A percentile compares a stretch with the other conserved stretches of the same genome.
Conservation (phyloP, 1,140 invertebrate genomes). For the Caerostris extrusa region DNA sequence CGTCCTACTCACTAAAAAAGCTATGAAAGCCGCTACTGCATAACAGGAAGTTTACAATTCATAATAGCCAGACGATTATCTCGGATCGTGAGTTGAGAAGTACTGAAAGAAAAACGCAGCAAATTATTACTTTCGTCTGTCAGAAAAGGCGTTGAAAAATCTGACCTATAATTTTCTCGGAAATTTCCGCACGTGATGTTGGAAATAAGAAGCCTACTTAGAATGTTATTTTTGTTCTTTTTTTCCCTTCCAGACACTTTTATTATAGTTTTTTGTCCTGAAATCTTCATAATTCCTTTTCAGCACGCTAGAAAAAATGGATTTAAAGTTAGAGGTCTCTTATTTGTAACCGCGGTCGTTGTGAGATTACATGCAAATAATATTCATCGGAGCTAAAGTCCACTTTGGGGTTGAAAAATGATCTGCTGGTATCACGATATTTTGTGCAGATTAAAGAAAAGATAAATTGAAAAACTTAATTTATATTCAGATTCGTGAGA, state of each 20-base stretch:
- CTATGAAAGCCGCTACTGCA: background rate
- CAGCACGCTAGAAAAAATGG: background rate
- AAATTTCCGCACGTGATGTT: slow-evolving; percentile 14
- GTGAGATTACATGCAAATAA: background rate
- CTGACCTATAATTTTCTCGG: slow-evolving; percentile 16
- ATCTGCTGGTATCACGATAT: background rate
- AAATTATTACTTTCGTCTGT: slow-evolving; percentile 18
- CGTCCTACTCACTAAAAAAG: background rate
- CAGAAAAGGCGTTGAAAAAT: slow-evolving; percentile 26
- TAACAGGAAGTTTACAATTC: slow-evolving; percentile 12
- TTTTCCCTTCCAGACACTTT: too few species aligned
- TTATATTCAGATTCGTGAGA: background rate
- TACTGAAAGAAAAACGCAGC: background rate
- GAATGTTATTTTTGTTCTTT: background rate
- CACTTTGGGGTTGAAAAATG: background rate
- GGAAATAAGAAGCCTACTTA: background rate
- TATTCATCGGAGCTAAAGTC: background rate
- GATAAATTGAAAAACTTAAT: background rate
- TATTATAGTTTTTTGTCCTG: too few species aligned
- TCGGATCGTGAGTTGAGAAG: background rate
- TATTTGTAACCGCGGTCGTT: background rate
- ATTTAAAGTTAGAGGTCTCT: background rate
- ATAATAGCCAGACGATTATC: background rate
- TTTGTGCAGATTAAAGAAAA: background rate
- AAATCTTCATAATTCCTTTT: background rate